Evolutionary conservation across 2,113 vertebrate genomes (phyloP), one percentile per base, ranked within the genome.

Genomic region (Nestor notabilis): DNA sequence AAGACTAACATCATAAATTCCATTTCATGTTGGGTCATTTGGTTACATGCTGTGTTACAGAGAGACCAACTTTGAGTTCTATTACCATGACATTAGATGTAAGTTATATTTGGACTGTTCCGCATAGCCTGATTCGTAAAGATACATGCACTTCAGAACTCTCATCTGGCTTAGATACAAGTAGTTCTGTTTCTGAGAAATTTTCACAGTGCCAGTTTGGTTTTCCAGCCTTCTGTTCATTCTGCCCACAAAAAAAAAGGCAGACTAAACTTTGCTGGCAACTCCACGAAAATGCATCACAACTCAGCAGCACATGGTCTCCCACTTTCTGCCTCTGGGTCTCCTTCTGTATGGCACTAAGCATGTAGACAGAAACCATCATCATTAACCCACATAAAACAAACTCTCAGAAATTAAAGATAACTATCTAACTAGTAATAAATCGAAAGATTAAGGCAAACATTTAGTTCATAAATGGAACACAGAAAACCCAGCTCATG

Each of bases 1-100:
- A 96, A 94, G 43, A 83, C 37, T 83, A 90, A 69, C 37, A 79
- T 66, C 56, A 83, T n/a, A 72, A 93, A 96, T 88, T 91, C 52
- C 65, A 83, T 43, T 84, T 95, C 20, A 31, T 64, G 71, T 16
- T 76, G 82, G 44, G 58, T 85, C 43, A 65, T 82, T 83, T 71
- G 29, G 47, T 84, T 70, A 58, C 35, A 58, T 28, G 35, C 33
- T 17, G 7, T 68, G 17, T 60, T 82, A 87, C 60, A 83, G 60
- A 83, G 33, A 68, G 6, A 91, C 23, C 10, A 23, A 43, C 58
- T 88, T 60, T 79, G 58, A 89, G 44, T n/a, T 35, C 50, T 76
- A 18, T 65, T 77, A 68, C 41, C 80, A 64, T 39, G 63, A 79
- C 70, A 83, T 69, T 87, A 65, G 46, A 64, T 56, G 88, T 9